Conservation (phyloP, 2,797 vertebrate genomes). For the Pangasius krempfi region DNA sequence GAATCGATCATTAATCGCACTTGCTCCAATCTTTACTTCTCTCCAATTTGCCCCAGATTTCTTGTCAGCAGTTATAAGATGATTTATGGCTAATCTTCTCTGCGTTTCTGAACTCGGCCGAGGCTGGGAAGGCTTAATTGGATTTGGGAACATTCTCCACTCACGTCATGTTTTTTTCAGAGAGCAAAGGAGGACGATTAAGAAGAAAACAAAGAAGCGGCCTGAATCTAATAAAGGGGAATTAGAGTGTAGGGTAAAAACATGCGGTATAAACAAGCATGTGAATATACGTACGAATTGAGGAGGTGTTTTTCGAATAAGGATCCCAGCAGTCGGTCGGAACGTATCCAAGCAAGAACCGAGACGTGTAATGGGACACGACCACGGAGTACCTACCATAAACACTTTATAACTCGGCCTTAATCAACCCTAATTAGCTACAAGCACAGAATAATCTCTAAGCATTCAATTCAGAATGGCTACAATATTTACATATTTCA, state of each 20-base stretch:
- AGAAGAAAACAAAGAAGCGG: background rate
- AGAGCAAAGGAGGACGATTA: slow-evolving; percentile 22
- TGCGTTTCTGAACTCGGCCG: slow-evolving; percentile 69
- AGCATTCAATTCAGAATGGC: background rate
- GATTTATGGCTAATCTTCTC: slow-evolving; percentile 77
- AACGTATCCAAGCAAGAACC: background rate
- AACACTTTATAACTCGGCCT: background rate
- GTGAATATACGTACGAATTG: background rate
- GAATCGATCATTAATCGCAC: slow-evolving; percentile 16
- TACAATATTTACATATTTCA: background rate
- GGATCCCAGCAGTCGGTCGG: background rate
- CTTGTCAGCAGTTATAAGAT: slow-evolving; percentile 72
- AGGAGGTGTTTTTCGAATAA: background rate
- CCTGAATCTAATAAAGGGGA: slow-evolving; percentile 11
- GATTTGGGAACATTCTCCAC: slow-evolving; percentile 66
- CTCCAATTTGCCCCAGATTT: slow-evolving; percentile 64
- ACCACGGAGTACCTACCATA: background rate
- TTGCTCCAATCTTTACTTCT: background rate
- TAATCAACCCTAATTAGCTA: background rate
- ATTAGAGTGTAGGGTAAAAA: background rate
- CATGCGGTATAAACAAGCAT: background rate
- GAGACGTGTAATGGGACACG: background rate
- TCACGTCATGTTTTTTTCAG: slow-evolving; percentile 51
- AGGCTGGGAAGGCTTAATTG: slow-evolving; percentile 67
- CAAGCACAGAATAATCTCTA: background rate